Conservation (phyloP, 2,113 vertebrate species). For the Chiloscyllium plagiosum region DNA sequence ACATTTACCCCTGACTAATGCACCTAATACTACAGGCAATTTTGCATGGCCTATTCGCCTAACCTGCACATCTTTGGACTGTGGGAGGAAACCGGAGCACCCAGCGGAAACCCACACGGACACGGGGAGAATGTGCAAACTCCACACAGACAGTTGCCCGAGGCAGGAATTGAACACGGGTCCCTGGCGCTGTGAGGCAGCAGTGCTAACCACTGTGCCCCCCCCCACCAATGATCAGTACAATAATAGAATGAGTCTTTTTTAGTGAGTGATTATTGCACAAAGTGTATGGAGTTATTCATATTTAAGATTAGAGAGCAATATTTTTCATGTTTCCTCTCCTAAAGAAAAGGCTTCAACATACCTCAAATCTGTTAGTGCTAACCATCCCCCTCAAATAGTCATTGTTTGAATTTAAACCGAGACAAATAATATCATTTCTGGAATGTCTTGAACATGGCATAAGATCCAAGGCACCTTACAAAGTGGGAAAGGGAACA, state of each 20-base stretch:
- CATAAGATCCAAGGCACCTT: neutral
- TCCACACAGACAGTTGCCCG: too few species aligned
- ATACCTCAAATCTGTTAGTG: neutral
- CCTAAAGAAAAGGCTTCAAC: neutral
- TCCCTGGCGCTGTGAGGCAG: too few species aligned
- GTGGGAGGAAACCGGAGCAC: too few species aligned
- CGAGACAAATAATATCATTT: neutral
- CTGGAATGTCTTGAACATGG: neutral
- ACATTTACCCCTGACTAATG: too few species aligned
- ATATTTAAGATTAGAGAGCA: neutral
- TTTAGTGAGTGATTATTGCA: neutral
- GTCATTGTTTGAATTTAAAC: neutral
- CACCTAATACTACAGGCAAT: too few species aligned
- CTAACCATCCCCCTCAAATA: neutral
- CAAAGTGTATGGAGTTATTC: neutral
- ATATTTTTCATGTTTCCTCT: neutral
- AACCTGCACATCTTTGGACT: too few species aligned
- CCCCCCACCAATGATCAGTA: neutral
- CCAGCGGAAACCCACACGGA: too few species aligned
- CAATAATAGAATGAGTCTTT: neutral
- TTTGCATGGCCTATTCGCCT: too few species aligned
- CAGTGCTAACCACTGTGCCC: too few species aligned
- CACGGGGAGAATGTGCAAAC: too few species aligned
- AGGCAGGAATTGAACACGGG: too few species aligned
- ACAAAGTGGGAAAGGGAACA: neutral